phyloP scores from a whole-genome alignment of 2,797 vertebrate species.

The Psittacula echo region DNA sequence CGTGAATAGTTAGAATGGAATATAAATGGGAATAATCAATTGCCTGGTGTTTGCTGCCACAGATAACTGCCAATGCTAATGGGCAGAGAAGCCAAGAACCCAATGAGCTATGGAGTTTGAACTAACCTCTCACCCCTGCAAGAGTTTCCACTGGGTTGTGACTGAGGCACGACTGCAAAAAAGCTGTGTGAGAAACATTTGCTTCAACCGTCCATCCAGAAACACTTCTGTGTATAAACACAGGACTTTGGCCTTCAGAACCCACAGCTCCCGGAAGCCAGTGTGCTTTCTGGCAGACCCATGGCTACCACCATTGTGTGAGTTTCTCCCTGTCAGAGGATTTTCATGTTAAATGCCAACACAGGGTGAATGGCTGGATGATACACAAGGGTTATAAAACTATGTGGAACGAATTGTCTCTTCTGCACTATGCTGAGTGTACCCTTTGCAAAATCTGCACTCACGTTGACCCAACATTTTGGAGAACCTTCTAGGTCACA shows the following conservation, averaged over 20 bases:
- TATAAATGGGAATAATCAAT: background rate
- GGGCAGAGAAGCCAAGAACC: background rate
- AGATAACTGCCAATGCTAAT: background rate
- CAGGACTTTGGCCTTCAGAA: background rate
- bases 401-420: background rate
- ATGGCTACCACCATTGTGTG: background rate
- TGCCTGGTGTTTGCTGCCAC: background rate
- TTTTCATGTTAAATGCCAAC: background rate
- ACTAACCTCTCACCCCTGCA: background rate
- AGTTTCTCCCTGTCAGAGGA: background rate
- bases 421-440: fast-evolving
- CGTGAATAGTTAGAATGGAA: background rate
- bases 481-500: background rate
- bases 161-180: background rate
- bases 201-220: background rate
- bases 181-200: background rate
- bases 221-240: background rate
- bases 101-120: background rate
- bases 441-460: background rate
- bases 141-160: background rate
- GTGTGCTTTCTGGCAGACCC: background rate
- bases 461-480: background rate
- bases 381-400: background rate
- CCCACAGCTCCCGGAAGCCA: background rate
- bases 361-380: background rate